Conservation (phyloP, 2,113 vertebrate genomes). For the Mionectes macconnelli region DNA sequence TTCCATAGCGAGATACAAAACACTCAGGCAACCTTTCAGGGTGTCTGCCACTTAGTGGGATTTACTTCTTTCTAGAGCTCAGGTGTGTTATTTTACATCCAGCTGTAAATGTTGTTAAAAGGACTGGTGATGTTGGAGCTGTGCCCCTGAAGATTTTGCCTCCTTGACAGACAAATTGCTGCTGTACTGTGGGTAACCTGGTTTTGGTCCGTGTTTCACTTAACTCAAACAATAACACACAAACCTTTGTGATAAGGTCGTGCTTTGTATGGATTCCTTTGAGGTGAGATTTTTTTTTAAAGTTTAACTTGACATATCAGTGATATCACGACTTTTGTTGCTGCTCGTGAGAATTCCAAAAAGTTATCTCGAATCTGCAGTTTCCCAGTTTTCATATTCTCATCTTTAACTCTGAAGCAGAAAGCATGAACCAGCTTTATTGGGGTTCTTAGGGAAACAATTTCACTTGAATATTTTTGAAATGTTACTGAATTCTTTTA, state of each 20-base stretch:
- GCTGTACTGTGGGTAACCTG: not conserved
- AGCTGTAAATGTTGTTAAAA: not conserved
- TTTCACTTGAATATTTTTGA: not conserved
- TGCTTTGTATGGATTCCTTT: not conserved
- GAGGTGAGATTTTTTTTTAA: not conserved
- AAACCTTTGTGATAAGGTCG: not conserved
- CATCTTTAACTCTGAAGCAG: not conserved
- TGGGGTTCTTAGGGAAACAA: not conserved
- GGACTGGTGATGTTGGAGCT: not conserved
- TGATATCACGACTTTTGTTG: not conserved
- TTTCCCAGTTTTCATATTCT: not conserved
- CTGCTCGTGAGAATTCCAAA: not conserved
- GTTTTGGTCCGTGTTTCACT: not conserved
- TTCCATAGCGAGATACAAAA: not conserved
- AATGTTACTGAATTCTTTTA: not conserved
- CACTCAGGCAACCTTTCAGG: not conserved
- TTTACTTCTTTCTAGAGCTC: not conserved
- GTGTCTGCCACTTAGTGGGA: not conserved
- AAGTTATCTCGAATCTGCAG: not conserved
- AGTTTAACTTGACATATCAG: not conserved
- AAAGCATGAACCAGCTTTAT: not conserved
- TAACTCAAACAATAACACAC: not conserved
- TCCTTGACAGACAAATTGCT: not conserved
- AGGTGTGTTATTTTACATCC: not conserved
- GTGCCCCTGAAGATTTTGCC: not conserved